Percentiles rank a stretch among this genome's conserved stretches.
Conservation (phyloP, 2,797 vertebrate genomes). For the Pseudochirops corinnae region DNA sequence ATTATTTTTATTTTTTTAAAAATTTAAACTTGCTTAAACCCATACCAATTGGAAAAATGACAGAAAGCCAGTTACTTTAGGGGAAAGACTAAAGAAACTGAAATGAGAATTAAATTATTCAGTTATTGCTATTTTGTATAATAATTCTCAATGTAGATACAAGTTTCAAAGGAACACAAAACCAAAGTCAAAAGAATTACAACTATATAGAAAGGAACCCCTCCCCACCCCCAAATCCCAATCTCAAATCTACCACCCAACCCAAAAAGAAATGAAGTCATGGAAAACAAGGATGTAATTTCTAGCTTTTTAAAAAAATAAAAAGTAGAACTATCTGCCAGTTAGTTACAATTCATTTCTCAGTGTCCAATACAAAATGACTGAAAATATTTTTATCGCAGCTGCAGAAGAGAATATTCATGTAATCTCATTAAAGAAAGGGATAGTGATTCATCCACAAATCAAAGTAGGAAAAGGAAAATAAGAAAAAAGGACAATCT, state of each 20-base stretch:
- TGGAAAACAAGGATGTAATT: conserved; percentile 62
- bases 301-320: conserved; percentile 23
- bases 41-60: neutral
- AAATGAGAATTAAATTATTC: conserved; percentile 42
- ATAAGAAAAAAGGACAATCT: neutral
- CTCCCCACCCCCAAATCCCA: neutral
- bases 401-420: conserved; percentile 20
- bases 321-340: conserved; percentile 62
- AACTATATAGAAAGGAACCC: conserved; percentile 44
- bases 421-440: conserved; percentile 41
- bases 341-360: conserved; percentile 46
- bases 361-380: conserved; percentile 45
- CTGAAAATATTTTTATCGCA: conserved; percentile 29
- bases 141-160: conserved; percentile 34
- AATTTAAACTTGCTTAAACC: neutral
- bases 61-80: conserved; percentile 27
- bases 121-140: conserved; percentile 7
- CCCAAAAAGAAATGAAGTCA: conserved; percentile 56
- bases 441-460: conserved; percentile 24
- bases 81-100: conserved; percentile 37
- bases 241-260: neutral
- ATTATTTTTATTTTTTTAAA: neutral
- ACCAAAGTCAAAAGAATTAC: conserved; percentile 53
- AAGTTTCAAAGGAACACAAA: conserved; percentile 57
- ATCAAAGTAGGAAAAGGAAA: conserved; percentile 40